These are phyloP conservation scores for Brachionus sp. DNA, from an alignment of 1,140 invertebrate genomes.

Conservation along the genomic window DNA sequence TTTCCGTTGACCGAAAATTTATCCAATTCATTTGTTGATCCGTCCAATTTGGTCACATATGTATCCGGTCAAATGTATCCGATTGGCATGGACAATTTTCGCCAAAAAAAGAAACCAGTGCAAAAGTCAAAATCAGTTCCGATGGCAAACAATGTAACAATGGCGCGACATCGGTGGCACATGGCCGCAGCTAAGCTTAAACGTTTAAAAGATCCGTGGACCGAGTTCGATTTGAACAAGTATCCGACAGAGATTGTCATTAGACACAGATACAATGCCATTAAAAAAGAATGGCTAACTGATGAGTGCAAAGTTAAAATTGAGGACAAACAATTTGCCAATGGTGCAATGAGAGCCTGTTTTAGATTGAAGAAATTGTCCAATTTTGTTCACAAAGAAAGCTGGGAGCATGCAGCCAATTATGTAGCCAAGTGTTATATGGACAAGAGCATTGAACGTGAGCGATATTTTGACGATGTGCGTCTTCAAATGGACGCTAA, in stretches of 20 bases:
- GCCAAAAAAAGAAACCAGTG: not conserved
- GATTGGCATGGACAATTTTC: conserved; percentile 45
- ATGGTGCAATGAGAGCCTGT: conserved; percentile 65
- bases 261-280: conserved; percentile 60
- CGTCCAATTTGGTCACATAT: not conserved
- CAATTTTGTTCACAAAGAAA: conserved; percentile 56
- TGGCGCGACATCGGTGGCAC: conserved; percentile 49
- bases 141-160: not conserved
- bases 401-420: conserved; percentile 63
- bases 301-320: conserved; percentile 63
- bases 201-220: conserved; percentile 58
- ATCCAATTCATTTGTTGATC: conserved; percentile 1
- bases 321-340: conserved; percentile 61
- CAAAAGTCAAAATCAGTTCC: not conserved
- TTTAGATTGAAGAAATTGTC: conserved; percentile 63
- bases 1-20: conserved; percentile 19
- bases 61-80: not conserved
- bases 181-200: conserved; percentile 51
- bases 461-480: conserved; percentile 65
- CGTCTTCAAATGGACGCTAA: conserved; percentile 67
- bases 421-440: conserved; percentile 66
- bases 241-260: conserved; percentile 55
- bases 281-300: conserved; percentile 58
- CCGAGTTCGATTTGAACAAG: conserved; percentile 58
- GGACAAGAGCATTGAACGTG: conserved; percentile 58